Base-by-base conservation (phyloP, 2,113 vertebrate species). In the Ellobius talpinus region DNA sequence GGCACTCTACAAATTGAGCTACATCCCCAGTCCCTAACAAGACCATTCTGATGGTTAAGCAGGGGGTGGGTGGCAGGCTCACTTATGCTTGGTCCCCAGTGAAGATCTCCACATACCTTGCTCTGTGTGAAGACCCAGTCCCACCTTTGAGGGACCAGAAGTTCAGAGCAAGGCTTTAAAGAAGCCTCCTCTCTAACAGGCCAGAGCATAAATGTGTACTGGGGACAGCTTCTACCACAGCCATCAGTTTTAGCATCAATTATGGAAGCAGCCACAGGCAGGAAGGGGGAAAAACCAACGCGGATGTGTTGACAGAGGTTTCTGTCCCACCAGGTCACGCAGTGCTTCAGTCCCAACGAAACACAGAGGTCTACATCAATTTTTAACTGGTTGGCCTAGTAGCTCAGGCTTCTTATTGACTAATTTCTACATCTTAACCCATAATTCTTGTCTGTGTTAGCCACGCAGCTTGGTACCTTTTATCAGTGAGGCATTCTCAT, bases 221-320 rank as follows among this genome's bases (percentile, higher is more conserved):
- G 29, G 14, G 58, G 68, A 29, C 12, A 0, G 7, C 17, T 55
- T 65, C 68, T 78, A 14, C 73, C n/a, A 9, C 14, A 68, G 2
- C 2, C 0, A 7, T 74, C 19, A 19, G 14, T 42, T 72, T n/a
- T 19, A 65, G 14, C 4, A 2, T 2, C 0, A 19, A 7, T 8
- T 4, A 0, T 3, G 13, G 45, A 58, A 76, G 61, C 16, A 23
- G 61, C 66, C 88, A 50, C 0, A 16, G 79, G 70, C 70, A 23
- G 8, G 13, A 23, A 23, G 70, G 13, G 24, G 4, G 5, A 47
- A 68, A 65, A 77, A 21, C 3, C 31, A 81, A 29, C 0, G 0
- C 31, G 68, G 14, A 78, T 33, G 6, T 65, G 63, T n/a, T 58
- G 55, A 4, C 55, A 58, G 17, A 58, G 58, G 58, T 58, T 58